These are phyloP conservation scores for Acanthoscelides obtectus DNA, from an alignment of 2,888 invertebrate genomes.

Conservation along the genomic window DNA sequence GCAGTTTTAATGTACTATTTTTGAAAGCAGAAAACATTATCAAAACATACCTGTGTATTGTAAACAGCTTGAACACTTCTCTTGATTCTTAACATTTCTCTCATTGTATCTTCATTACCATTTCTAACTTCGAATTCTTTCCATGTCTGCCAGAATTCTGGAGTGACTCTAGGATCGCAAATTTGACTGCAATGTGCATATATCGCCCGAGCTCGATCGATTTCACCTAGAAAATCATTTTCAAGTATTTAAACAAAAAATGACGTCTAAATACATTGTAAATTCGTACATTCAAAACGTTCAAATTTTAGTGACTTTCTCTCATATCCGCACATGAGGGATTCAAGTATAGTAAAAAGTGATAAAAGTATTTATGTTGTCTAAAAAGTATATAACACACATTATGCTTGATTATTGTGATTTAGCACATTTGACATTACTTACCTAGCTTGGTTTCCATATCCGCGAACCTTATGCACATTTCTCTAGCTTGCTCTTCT, in stretches of 20 bases:
- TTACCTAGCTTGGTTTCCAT: conserved; percentile 98
- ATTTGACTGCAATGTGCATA: conserved; percentile 98
- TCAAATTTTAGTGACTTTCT: too few relatives aligned
- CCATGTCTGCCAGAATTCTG: conserved; percentile 98
- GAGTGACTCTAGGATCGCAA: conserved; percentile 95
- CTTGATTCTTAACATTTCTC: conserved; percentile 97
- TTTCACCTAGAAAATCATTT: conserved; percentile 76
- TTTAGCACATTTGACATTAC: not conserved
- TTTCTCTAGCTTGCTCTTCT: conserved; percentile 87
- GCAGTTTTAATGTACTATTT: too few relatives aligned
- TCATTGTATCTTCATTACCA: conserved; percentile 98
- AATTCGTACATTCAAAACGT: too few relatives aligned
- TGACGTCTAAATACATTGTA: too few relatives aligned
- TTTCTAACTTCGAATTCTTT: conserved; percentile 98
- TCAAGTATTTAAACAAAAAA: too few relatives aligned
- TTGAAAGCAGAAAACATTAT: too few relatives aligned
- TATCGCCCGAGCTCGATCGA: conserved; percentile 93
- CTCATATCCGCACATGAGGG: too few relatives aligned
- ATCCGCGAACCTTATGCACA: conserved; percentile 95
- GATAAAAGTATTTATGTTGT: too few relatives aligned
- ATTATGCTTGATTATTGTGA: too few relatives aligned
- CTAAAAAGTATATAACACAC: too few relatives aligned
- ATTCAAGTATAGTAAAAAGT: too few relatives aligned
- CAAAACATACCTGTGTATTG: conserved; percentile 70
- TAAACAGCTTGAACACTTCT: conserved; percentile 96